Conservation (phyloP, 2,888 invertebrate genomes). For the Gymnocheta viridis region DNA sequence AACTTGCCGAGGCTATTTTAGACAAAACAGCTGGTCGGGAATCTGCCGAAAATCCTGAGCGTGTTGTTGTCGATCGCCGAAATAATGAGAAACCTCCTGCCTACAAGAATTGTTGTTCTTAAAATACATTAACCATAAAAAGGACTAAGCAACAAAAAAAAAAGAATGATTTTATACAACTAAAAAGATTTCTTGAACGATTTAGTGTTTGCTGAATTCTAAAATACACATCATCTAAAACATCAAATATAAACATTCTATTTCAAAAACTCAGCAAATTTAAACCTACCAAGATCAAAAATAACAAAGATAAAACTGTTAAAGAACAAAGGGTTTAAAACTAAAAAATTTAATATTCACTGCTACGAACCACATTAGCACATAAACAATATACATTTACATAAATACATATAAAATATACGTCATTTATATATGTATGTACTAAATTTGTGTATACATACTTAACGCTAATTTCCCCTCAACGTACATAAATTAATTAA, state of each 20-base stretch:
- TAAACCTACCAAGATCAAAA: slow-evolving; percentile 7
- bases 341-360: slow-evolving; percentile 42
- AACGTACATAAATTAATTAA: slow-evolving; percentile 66
- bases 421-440: slow-evolving; percentile 56
- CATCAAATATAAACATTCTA: slow-evolving; percentile 12
- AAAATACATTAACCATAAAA: slow-evolving; percentile 71
- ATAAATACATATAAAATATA: slow-evolving; percentile 40
- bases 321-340: slow-evolving; percentile 19
- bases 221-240: slow-evolving; percentile 37
- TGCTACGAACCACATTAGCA: slow-evolving; percentile 61
- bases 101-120: slow-evolving; percentile 82
- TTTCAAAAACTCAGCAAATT: slow-evolving; percentile 9
- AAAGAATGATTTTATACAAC: slow-evolving; percentile 54
- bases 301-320: neutral
- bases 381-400: slow-evolving; percentile 43
- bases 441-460: slow-evolving; percentile 42
- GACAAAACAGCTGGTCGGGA: slow-evolving; percentile 94
- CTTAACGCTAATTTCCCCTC: slow-evolving; percentile 60
- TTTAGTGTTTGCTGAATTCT: slow-evolving; percentile 43
- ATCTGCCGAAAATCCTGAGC: slow-evolving; percentile 88
- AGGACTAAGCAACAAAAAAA: slow-evolving; percentile 40
- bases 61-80: slow-evolving; percentile 89
- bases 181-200: neutral
- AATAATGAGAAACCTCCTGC: slow-evolving; percentile 81
- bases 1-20: slow-evolving; percentile 96